Evolutionary conservation across 92 coral and sea anemone species (phyloP), one percentile per base, ranked within the genome.

Genomic region (Blastomussa wellsi): DNA sequence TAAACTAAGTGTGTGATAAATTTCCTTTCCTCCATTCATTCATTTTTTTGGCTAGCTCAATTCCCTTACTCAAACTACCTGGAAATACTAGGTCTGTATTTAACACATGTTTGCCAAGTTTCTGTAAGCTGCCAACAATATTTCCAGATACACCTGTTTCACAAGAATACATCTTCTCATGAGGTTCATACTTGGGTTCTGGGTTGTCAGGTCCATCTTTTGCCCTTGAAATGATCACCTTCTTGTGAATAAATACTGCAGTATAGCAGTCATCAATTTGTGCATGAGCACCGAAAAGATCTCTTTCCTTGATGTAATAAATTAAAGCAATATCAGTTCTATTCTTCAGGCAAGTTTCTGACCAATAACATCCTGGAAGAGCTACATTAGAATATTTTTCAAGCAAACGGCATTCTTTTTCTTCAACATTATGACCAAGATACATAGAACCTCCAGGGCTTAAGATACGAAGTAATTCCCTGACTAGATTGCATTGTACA

Each of bases 161-260:
- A 72, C 95, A 94, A 1, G 53, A 80, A 41, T 87, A 90, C 88
- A 90, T 94, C 38, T 86, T 92, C 16, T 84, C 79, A 24, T 94
- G 93, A 26, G 72, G 87, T 28, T 69, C 60, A 60, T 90, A 92
- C 67, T 87, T 92, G 0, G 88, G 75, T 38, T 77, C 47, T 33
- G 71, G 80, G 12, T 87, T 52, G 4, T 64, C 86, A 13, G 69
- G 92, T 6, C 88, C 85, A 79, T 80, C 91, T 2, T 76, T 82
- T 4, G 38, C 84, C 44, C 70, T 67, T 20, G 88, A 85, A 65
- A 94, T 39, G 15, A 85, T 77, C 20, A 89, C 88, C 79, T 88
- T 94, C 82, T 92, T 96, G 68, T 94, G 96, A 78, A 96, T 89
- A 57, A 96, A 94, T 47, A 96, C 98, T 68, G 96, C 98, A 12